phyloP scores from a whole-genome alignment of 2,888 invertebrate species.

The Emmelina monodactyla region DNA sequence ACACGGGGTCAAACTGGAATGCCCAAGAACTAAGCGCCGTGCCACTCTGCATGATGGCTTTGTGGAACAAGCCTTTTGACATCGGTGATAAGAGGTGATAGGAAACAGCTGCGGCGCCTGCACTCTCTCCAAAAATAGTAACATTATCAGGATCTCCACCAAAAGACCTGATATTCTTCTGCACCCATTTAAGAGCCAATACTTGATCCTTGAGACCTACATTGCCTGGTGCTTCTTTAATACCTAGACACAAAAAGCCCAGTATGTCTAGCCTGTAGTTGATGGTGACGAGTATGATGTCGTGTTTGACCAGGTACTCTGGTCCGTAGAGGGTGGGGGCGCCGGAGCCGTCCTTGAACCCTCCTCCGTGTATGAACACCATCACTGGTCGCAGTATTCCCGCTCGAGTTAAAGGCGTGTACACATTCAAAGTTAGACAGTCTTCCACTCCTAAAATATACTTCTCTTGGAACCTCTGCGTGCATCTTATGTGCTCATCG shows the following conservation, averaged over 20 bases:
- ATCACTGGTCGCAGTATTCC: neutral
- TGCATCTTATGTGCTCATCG: constrained; percentile 16
- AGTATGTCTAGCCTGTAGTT: constrained; percentile 46
- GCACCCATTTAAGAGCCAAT: constrained; percentile 42
- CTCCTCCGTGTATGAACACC: constrained; percentile 20
- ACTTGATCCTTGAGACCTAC: constrained; percentile 58
- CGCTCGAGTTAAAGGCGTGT: constrained; percentile 1
- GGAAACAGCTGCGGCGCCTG: constrained; percentile 33
- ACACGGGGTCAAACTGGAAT: constrained; percentile 40
- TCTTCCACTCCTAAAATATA: no score
- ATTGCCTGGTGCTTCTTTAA: constrained; percentile 46
- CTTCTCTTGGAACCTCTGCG: constrained; percentile 13
- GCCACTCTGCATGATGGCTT: constrained; percentile 74
- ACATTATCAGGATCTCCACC: constrained; percentile 47
- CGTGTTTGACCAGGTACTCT: constrained; percentile 37
- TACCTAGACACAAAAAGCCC: constrained; percentile 44
- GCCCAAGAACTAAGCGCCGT: constrained; percentile 56
- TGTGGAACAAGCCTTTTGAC: constrained; percentile 42
- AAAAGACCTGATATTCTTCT: constrained; percentile 37
- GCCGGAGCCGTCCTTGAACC: constrained; percentile 18
- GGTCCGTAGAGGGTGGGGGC: constrained; percentile 31
- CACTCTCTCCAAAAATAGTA: constrained; percentile 53
- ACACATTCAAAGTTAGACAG: constrained; percentile 22
- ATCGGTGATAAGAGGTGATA: constrained; percentile 48
- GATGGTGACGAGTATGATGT: constrained; percentile 39